Conservation (phyloP, 2,888 invertebrate species). For the Thereva unica region DNA sequence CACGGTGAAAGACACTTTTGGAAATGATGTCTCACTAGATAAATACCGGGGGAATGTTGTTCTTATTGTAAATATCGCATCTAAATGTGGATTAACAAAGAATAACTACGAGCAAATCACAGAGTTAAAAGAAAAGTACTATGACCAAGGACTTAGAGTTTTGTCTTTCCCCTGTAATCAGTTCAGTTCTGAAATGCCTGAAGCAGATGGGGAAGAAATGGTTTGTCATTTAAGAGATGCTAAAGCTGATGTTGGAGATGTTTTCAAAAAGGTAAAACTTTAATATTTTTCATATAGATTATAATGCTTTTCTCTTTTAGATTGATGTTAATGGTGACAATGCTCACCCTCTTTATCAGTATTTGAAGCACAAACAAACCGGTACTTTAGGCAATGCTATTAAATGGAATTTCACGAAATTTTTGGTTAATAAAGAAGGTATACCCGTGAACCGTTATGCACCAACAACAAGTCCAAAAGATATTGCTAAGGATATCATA, state of each 20-base stretch:
- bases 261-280: constrained; percentile 66
- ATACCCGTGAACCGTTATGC: constrained; percentile 56
- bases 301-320: constrained; percentile 43
- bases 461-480: constrained; percentile 59
- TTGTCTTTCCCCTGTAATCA: constrained; percentile 87
- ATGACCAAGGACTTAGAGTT: constrained; percentile 66
- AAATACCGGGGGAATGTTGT: constrained; percentile 71
- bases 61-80: constrained; percentile 86
- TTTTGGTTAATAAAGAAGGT: constrained; percentile 56
- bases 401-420: constrained; percentile 59
- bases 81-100: constrained; percentile 78
- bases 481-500: constrained; percentile 57
- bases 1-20: constrained; percentile 74
- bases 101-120: constrained; percentile 79
- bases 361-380: constrained; percentile 54
- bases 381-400: constrained; percentile 55
- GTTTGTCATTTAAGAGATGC: constrained; percentile 62
- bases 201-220: constrained; percentile 67
- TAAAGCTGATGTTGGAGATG: constrained; percentile 64
- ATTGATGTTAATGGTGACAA: constrained; percentile 56
- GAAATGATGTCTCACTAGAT: constrained; percentile 70
- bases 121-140: constrained; percentile 70
- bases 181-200: constrained; percentile 74
- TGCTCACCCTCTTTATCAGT: constrained; percentile 55
- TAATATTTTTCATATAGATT: too few species aligned